Evolutionary conservation across 1,140 invertebrate species (phyloP).

Genomic region (Drosophila ogumai): DNA sequence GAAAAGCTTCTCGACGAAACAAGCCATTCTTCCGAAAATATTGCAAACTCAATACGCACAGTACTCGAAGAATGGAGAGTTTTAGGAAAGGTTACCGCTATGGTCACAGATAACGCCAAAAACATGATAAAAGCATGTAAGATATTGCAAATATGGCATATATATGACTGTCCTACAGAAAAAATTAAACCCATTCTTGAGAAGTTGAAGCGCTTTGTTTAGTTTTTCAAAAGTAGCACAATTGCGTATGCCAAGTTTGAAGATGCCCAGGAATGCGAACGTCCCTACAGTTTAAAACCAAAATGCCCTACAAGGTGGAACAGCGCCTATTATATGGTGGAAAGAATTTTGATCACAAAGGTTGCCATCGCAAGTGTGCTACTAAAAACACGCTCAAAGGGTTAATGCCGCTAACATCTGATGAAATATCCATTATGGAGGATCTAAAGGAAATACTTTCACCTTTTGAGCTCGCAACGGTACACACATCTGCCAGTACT

Average conservation of each 20-base stretch:
- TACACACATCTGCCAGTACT: constrained; percentile 9
- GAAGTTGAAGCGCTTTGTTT: no score
- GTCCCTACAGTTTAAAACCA: no score
- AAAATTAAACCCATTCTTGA: no score
- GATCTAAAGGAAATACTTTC: constrained; percentile 9
- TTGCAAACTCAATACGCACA: background rate
- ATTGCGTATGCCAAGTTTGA: no score
- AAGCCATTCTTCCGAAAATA: background rate
- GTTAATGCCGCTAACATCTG: background rate
- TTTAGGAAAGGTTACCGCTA: background rate
- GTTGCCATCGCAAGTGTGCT: no score
- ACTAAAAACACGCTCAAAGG: no score
- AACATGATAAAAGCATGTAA: background rate
- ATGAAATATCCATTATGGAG: constrained; percentile 7
- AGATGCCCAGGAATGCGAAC: no score
- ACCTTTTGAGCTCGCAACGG: constrained; percentile 11
- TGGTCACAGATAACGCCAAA: background rate
- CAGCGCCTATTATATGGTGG: no score
- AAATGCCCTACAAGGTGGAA: no score
- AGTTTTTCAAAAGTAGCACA: no score
- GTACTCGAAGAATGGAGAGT: constrained; percentile 1
- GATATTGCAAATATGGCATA: background rate
- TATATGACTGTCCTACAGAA: background rate
- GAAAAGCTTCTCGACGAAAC: background rate
- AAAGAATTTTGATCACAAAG: no score